Evolutionary conservation across 2,888 invertebrate species (phyloP).

Genomic region (Mimachlamys varia): DNA sequence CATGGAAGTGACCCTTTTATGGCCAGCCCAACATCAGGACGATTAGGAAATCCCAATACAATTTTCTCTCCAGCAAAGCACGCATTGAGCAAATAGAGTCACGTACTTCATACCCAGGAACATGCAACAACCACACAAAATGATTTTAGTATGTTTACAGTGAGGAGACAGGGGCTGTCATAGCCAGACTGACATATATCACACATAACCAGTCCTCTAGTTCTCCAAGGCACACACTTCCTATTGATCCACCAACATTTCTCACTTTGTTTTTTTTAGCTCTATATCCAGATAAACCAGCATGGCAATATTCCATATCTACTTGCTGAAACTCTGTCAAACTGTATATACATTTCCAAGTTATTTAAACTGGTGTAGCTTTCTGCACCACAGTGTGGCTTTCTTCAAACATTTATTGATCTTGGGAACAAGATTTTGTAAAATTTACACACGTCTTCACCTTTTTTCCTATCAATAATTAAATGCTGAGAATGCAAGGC

Average conservation of each 20-base stretch:
- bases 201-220: constrained; percentile 6
- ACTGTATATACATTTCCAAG: neutral
- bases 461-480: constrained; percentile 14
- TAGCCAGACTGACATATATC: constrained; percentile 9
- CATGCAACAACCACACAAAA: neutral
- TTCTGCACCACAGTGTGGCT: neutral
- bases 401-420: constrained; percentile 21
- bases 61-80: neutral
- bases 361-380: constrained; percentile 3
- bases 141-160: neutral
- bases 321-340: neutral
- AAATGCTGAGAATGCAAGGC: neutral
- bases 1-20: neutral
- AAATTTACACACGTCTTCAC: neutral
- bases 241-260: neutral
- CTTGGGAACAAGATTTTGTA: constrained; percentile 4
- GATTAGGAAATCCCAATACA: neutral
- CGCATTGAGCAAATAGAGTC: neutral
- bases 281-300: neutral
- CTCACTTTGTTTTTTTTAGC: neutral
- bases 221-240: neutral
- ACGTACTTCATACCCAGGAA: neutral
- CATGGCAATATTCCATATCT: neutral
- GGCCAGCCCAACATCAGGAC: neutral
- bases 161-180: neutral